Evolutionary conservation across 2,113 vertebrate species (phyloP), one percentile per base, ranked within the genome.

Genomic region (Axis porcinus): DNA sequence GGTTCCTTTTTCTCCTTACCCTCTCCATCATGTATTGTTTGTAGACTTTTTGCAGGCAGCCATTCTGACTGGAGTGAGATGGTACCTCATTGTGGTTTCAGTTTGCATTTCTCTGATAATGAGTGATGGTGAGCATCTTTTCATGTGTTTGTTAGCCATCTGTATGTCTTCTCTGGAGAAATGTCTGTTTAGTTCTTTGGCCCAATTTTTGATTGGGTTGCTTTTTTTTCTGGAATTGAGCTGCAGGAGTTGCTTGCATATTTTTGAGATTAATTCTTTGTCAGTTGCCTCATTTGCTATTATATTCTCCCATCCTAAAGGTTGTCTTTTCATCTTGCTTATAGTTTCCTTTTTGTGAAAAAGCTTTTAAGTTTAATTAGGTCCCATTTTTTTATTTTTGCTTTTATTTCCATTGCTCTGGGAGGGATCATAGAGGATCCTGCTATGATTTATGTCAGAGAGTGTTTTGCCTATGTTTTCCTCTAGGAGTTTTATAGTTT

Each of bases 201-300:
- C 62, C 62, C 33, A 64, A n/a, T 64, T 64, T 64, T 64, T n/a
- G 15, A n/a, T 67, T n/a, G 8, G 33, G 33, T 67, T 0, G 0
- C 2, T 67, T 67, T 19, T n/a, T 67, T 67, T 67, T n/a, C 64
- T 67, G 33, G 64, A n/a, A 19, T n/a, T 67, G 64, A 67, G 64
- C 33, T 67, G 33, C 64, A 67, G 8, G 16, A 10, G 64, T 67
- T 67, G 33, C 33, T 67, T 67, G 16, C 19, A n/a, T 67, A n/a
- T 67, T 67, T 67, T 19, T 67, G 16, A 67, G 33, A 10, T 67
- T n/a, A 17, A n/a, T n/a, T 67, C 8, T 67, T 67, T 67, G 33
- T 67, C 64, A 19, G 64, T 67, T 67, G 64, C 16, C n/a, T 67
- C 7, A 5, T 67, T 67, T 67, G 16, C 4, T n/a, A n/a, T n/a